Conservation (phyloP, 2,888 invertebrate species). For the Trypoxylon attenuatum region DNA sequence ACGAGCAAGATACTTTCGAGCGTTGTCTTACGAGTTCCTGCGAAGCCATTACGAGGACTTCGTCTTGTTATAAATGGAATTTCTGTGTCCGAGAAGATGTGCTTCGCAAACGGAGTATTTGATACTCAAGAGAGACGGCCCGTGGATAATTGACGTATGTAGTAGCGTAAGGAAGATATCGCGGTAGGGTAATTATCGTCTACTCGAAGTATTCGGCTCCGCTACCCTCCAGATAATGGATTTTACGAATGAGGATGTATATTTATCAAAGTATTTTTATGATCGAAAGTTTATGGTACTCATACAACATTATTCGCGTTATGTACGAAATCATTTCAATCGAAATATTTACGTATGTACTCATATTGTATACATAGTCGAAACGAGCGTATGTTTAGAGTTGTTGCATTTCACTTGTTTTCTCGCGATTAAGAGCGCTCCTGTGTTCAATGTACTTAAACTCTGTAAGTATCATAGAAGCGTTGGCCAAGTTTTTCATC, state of each 20-base stretch:
- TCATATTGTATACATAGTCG: too few relatives aligned
- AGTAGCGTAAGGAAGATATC: not conserved
- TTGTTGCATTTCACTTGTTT: too few relatives aligned
- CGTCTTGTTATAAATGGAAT: constrained; percentile 13
- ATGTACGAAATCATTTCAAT: not conserved
- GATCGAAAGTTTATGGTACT: not conserved
- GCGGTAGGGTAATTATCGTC: not conserved
- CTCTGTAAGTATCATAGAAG: too few relatives aligned
- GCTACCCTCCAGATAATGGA: not conserved
- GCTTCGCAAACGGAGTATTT: not conserved
- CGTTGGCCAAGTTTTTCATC: too few relatives aligned
- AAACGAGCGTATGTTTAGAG: too few relatives aligned
- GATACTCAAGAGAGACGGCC: not conserved
- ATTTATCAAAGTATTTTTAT: constrained; percentile 31
- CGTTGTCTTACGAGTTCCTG: constrained; percentile 28
- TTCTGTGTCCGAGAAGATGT: constrained; percentile 9
- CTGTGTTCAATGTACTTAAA: too few relatives aligned
- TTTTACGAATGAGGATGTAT: constrained; percentile 9
- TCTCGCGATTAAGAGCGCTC: too few relatives aligned
- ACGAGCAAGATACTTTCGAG: not conserved
- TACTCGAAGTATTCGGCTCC: constrained; percentile 5
- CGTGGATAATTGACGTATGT: constrained; percentile 1
- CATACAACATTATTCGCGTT: not conserved
- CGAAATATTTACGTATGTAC: too few relatives aligned
- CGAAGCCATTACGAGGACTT: constrained; percentile 1